Base-by-base conservation (phyloP, 2,888 invertebrate genomes). In the Strigamia crassipes region DNA sequence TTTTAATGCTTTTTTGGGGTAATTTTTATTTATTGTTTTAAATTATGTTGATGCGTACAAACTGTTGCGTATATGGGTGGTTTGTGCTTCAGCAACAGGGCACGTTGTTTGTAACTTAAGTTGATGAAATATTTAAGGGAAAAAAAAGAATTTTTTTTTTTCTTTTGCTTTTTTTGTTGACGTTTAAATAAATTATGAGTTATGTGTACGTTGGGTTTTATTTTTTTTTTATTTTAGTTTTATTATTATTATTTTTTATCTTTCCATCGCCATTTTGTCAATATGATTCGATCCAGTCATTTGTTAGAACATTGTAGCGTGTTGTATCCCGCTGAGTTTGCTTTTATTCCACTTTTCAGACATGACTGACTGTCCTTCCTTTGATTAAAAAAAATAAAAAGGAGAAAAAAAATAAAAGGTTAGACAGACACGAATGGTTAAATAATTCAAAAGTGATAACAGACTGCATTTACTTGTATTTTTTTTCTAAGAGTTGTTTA, bases 231-330 rank as follows among this genome's bases (percentile, higher is more conserved):
- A n/a, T n/a, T n/a, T n/a, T n/a, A n/a, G n/a, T 46, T 46, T 46
- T 46, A 8, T 9, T 18, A 9, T 61, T 10, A 15, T n/a, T n/a
- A n/a, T n/a, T 18, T 18, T 61, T 61, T 61, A 61, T 61, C 61
- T 15, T n/a, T 61, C 23, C 61, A 61, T 61, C 61, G 21, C 61
- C 61, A 21, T 61, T 61, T 61, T 61, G 61, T 61, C 61, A 61
- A 61, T 61, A 61, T 23, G 61, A 61, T 61, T 61, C 61, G 61
- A 61, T 61, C 61, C 61, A 61, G 61, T 61, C 61, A 61, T 61
- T 61, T 61, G 61, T 61, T 61, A 61, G 61, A 23, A 61, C 61
- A 61, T 61, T 61, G 61, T 61, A 61, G 61, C 61, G 61, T 61
- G 61, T 61, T 61, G 61, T 21, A 18, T 61, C 61, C 61, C 18